A percentile compares a stretch with the other conserved stretches of the same genome.
These are phyloP conservation scores for Drosophila santomea DNA, from an alignment of 1,140 invertebrate species.

Conservation along the genomic window DNA sequence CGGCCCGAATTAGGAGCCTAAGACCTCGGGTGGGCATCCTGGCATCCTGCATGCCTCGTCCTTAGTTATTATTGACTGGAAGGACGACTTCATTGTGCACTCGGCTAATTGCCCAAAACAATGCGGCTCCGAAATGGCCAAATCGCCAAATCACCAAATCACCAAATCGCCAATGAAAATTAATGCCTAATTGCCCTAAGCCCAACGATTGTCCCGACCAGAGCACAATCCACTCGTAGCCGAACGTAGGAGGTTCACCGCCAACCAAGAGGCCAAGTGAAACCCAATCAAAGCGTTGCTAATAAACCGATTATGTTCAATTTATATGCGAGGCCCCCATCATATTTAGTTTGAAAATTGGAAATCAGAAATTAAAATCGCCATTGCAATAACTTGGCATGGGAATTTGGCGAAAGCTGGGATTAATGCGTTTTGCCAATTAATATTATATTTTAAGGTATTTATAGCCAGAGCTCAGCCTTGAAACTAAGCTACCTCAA, in stretches of 20 bases:
- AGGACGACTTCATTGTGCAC: conserved; percentile 1
- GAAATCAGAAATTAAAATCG: background rate
- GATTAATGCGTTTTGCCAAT: background rate
- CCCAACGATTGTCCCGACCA: background rate
- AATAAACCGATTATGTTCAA: conserved; percentile 29
- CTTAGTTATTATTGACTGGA: conserved; percentile 25
- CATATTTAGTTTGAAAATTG: conserved; percentile 3
- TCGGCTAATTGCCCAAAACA: conserved; percentile 34
- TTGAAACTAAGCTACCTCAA: background rate
- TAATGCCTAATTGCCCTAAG: conserved; percentile 35
- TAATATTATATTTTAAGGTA: background rate
- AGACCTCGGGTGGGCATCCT: background rate
- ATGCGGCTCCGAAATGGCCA: conserved; percentile 26
- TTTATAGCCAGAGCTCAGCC: background rate
- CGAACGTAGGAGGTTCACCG: background rate
- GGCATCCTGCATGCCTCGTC: background rate
- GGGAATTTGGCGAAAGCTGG: too few relatives aligned
- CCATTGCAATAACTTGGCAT: background rate
- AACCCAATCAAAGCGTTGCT: background rate
- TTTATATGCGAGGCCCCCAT: conserved; percentile 16
- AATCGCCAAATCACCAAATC: conserved; percentile 34
- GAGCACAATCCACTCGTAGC: background rate
- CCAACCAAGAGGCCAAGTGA: too few relatives aligned
- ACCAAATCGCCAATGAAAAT: conserved; percentile 43
- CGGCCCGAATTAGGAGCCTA: conserved; percentile 29